These are phyloP conservation scores for Phenganax subtilis DNA, from an alignment of 92 coral and sea anemone genomes.

Conservation along the genomic window DNA sequence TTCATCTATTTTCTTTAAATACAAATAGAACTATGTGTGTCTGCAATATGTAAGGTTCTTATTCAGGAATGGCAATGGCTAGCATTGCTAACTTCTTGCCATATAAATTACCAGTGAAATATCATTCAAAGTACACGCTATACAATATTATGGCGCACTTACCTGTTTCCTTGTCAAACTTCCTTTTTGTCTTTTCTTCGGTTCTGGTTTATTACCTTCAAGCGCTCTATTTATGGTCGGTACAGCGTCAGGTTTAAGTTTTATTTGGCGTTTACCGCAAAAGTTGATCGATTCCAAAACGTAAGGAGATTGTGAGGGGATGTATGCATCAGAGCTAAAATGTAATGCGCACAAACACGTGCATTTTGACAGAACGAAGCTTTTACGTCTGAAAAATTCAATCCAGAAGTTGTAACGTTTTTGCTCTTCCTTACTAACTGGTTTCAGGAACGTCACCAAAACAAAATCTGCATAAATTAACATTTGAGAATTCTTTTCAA, in stretches of 20 bases:
- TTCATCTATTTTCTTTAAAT: too few species aligned
- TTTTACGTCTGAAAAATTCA: slow-evolving; percentile 12
- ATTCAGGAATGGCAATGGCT: too few species aligned
- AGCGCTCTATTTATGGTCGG: not conserved
- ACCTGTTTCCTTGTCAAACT: not conserved
- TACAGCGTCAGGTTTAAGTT: slow-evolving; percentile 3
- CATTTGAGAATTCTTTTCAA: not conserved
- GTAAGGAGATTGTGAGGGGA: slow-evolving; percentile 1
- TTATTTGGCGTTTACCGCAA: not conserved
- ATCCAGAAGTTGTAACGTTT: not conserved
- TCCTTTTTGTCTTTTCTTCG: not conserved
- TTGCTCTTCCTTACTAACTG: slow-evolving; percentile 8
- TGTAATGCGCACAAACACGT: not conserved
- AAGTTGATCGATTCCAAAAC: not conserved
- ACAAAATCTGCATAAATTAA: not conserved
- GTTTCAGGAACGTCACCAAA: slow-evolving; percentile 11
- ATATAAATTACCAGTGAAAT: not conserved
- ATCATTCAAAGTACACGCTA: not conserved
- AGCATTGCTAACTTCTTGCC: too few species aligned
- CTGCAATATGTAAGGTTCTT: too few species aligned
- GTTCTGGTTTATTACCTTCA: not conserved
- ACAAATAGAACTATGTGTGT: too few species aligned
- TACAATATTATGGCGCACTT: not conserved
- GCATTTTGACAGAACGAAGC: not conserved
- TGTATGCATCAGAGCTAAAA: not conserved